These are phyloP conservation scores for Eupithecia vulgata DNA, from an alignment of 2,888 invertebrate species.

Conservation along the genomic window DNA sequence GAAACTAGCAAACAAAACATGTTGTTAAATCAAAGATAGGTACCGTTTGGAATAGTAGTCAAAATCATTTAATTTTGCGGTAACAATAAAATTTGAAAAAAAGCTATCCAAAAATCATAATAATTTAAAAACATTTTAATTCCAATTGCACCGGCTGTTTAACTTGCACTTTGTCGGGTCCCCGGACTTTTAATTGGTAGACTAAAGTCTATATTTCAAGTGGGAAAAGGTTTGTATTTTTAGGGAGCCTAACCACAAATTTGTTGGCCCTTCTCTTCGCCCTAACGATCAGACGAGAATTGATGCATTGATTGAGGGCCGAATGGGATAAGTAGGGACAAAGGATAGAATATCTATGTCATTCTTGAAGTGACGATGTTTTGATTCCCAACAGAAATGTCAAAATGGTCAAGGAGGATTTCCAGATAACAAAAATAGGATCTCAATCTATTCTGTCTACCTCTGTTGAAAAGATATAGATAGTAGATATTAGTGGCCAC, in stretches of 20 bases:
- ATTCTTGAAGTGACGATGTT: background rate
- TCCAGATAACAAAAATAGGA: too few relatives aligned
- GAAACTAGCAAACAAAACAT: too few relatives aligned
- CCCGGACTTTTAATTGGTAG: conserved; percentile 31
- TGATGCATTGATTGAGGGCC: background rate
- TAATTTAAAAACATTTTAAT: too few relatives aligned
- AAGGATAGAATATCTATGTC: background rate
- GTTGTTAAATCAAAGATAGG: too few relatives aligned
- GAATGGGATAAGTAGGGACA: background rate
- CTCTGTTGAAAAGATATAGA: too few relatives aligned
- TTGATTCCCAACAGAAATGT: background rate
- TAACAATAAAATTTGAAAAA: too few relatives aligned
- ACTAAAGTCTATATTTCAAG: conserved; percentile 28
- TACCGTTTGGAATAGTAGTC: too few relatives aligned
- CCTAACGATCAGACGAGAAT: conserved; percentile 5
- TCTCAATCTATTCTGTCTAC: too few relatives aligned
- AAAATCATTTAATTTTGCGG: too few relatives aligned
- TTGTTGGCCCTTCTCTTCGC: background rate
- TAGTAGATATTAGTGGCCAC: too few relatives aligned
- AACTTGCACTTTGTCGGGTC: background rate
- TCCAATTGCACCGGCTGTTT: conserved; percentile 8
- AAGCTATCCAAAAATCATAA: too few relatives aligned
- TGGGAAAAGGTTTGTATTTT: conserved; percentile 23
- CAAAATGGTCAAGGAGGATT: too few relatives aligned
- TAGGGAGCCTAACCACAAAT: conserved; percentile 24